phyloP scores from a whole-genome alignment of 2,113 vertebrate genomes.

The Sinocyclocheilus anophthalmus region DNA sequence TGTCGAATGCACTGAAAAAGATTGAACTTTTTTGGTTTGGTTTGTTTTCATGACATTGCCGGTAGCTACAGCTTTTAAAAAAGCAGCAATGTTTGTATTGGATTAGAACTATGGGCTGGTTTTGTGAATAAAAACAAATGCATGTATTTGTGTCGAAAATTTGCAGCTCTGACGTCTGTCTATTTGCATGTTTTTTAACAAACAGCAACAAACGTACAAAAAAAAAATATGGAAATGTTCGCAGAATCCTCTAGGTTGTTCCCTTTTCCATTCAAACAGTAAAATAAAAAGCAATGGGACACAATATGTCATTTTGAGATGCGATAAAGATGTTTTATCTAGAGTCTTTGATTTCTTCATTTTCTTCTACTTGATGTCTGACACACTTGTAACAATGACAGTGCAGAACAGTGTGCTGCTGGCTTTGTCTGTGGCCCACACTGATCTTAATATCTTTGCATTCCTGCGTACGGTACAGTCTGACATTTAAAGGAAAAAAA shows the following conservation, averaged over 20 bases:
- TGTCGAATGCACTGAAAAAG: constrained; percentile 77
- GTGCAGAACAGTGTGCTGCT: background rate
- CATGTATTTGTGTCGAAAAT: constrained; percentile 96
- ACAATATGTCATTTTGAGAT: constrained; percentile 60
- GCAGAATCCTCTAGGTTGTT: constrained; percentile 57
- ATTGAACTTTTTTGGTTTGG: constrained; percentile 66
- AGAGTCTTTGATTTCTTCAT: constrained; percentile 59
- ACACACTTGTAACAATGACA: background rate
- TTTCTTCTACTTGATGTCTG: constrained; percentile 16
- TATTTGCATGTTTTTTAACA: constrained; percentile 72
- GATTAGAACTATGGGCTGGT: constrained; percentile 97
- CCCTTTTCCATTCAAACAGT: constrained; percentile 61
- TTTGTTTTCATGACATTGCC: constrained; percentile 65
- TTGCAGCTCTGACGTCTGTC: constrained; percentile 84
- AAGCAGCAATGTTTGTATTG: constrained; percentile 85
- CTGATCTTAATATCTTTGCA: constrained; percentile 36
- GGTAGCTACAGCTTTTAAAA: too few relatives aligned
- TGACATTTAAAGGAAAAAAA: constrained; percentile 66
- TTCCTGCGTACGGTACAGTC: constrained; percentile 44
- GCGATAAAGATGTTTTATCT: constrained; percentile 59
- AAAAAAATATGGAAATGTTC: constrained; percentile 61
- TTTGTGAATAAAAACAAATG: constrained; percentile 99
- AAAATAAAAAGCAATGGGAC: constrained; percentile 52
- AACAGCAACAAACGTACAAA: constrained; percentile 59
- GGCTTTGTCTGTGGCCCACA: background rate